Evolutionary conservation across 2,113 vertebrate species (phyloP).

Genomic region (human (Homo sapiens)): DNA sequence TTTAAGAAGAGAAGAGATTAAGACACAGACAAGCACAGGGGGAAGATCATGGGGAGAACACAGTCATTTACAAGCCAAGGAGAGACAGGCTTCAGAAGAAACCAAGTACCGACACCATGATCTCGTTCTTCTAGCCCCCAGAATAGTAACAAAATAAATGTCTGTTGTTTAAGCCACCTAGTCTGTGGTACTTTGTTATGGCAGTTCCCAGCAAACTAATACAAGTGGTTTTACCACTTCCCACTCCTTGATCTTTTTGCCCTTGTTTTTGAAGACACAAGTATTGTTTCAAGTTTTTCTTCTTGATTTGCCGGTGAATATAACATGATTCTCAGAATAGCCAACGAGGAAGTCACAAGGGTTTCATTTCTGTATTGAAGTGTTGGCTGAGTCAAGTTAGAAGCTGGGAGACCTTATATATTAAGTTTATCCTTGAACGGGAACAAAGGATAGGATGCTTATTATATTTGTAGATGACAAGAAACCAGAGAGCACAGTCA

Average conservation of each 20-base stretch:
- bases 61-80: neutral
- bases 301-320: neutral
- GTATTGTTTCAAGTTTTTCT: neutral
- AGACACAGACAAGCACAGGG: neutral
- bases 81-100: neutral
- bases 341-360: neutral
- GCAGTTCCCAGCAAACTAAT: neutral
- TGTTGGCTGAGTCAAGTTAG: neutral
- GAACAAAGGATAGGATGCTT: neutral
- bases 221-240: neutral
- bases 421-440: neutral
- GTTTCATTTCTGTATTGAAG: neutral
- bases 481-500: neutral
- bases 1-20: neutral
- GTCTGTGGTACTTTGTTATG: neutral
- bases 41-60: neutral
- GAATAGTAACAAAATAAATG: neutral
- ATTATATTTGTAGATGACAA: neutral
- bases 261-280: constrained; percentile 7
- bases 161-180: neutral
- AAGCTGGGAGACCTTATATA: neutral
- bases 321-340: neutral
- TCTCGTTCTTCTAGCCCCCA: neutral
- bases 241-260: neutral
- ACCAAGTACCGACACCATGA: neutral